Evolutionary conservation across 2,113 vertebrate genomes (phyloP).

Genomic region (Pardalotus punctatus): DNA sequence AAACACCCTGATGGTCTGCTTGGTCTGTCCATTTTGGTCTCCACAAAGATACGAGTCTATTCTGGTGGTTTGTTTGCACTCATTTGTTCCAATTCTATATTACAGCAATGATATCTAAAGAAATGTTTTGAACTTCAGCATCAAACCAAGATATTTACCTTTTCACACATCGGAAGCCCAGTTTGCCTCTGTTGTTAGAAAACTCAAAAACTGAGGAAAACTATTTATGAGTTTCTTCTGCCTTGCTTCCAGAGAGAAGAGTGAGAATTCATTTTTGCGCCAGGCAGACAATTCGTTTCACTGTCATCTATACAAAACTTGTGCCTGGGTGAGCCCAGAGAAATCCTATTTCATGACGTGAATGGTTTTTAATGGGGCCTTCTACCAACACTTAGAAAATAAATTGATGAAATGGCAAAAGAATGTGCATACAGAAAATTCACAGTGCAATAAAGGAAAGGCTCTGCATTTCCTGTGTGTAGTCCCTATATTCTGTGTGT

Average conservation of each 20-base stretch:
- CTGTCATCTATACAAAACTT: background rate
- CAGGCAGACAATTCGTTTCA: background rate
- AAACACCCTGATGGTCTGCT: background rate
- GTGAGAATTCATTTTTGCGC: background rate
- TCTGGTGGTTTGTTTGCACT: background rate
- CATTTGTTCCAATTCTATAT: background rate
- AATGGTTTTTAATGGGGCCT: background rate
- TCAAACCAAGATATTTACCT: background rate
- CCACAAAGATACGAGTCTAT: rapidly evolving
- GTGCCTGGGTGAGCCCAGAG: background rate
- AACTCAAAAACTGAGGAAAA: background rate
- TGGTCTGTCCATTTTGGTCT: background rate
- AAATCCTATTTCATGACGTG: background rate
- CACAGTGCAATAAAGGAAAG: background rate
- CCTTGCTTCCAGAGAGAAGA: background rate
- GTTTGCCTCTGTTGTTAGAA: background rate
- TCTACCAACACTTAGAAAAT: background rate
- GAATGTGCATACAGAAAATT: background rate
- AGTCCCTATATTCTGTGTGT: background rate
- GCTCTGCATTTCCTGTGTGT: background rate
- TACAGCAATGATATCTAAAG: background rate
- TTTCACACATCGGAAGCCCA: background rate
- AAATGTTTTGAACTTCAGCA: background rate
- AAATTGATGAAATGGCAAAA: background rate
- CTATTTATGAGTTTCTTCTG: background rate